phyloP scores from a whole-genome alignment of 2,113 vertebrate species.

The Mionectes macconnelli region DNA sequence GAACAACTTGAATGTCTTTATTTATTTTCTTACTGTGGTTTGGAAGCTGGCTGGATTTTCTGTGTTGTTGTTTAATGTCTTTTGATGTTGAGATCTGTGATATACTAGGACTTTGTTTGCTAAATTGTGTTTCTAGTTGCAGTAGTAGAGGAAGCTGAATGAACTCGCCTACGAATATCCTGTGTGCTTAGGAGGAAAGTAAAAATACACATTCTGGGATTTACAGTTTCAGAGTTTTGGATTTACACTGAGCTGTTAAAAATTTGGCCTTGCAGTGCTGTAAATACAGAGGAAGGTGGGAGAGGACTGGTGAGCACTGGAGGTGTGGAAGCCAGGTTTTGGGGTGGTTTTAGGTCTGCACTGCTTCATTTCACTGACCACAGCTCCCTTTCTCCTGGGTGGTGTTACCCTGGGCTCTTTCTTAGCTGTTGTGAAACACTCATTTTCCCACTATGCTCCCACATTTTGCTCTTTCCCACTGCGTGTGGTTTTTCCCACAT shows the following conservation, averaged over 20 bases:
- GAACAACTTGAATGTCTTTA: neutral
- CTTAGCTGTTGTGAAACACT: neutral
- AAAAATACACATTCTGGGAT: neutral
- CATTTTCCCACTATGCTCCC: neutral
- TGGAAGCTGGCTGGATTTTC: neutral
- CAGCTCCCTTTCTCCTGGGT: neutral
- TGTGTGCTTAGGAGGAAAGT: neutral
- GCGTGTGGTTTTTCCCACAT: neutral
- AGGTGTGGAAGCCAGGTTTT: neutral
- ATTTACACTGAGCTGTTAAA: neutral
- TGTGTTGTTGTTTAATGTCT: neutral
- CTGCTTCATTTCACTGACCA: fast-evolving
- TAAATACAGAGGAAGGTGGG: neutral
- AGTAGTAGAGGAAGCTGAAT: neutral
- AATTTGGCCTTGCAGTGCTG: neutral
- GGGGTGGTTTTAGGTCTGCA: neutral
- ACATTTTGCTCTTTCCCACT: neutral
- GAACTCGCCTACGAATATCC: neutral
- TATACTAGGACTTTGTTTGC: neutral
- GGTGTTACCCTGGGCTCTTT: neutral
- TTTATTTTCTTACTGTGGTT: neutral
- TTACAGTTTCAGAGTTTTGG: neutral
- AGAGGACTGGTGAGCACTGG: neutral
- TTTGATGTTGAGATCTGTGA: neutral
- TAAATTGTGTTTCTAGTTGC: neutral